Base-by-base conservation (phyloP, 2,888 invertebrate species). In the Gnatocerus cornutus region DNA sequence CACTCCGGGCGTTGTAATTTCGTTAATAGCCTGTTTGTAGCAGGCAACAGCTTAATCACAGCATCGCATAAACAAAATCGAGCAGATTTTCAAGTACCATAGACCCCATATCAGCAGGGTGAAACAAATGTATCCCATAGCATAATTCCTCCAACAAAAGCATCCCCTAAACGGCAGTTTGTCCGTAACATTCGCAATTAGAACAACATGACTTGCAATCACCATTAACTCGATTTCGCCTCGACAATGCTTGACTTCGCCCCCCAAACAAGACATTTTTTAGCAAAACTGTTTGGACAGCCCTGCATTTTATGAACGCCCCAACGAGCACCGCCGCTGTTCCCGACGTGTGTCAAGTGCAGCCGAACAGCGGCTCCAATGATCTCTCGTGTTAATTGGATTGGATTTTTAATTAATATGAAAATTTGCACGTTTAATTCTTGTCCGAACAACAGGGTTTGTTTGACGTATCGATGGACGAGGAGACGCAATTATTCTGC, bases 351-450 rank as follows among this genome's bases (percentile, higher is more conserved):
- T 82, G 84, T 84, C 84, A 84, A 83, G 84, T 84, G 83, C 84
- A 84, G 84, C 80, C 64, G 74, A 79, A 62, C 77, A 76, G 80
- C 82, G 79, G 78, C 79, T 77, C 80, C 80, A 80, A 81, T 81
- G 79, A 81, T 79, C 81, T 80, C 80, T 81, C 78, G 78, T 79
- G 80, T 81, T 84, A 85, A 85, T 85, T 85, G 85, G 84, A 85
- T 84, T 80, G 82, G 83, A 83, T 84, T 84, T 84, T 84, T 85
- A 85, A 85, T 85, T 85, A 85, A 85, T 84, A 84, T 83, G 83
- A 84, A 84, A 84, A 84, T 85, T 82, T 80, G 80, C 81, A 78
- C 80, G 77, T 80, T 81, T 80, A 79, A 79, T 78, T 69, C 52
- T 67, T 61, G 53, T 55, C 55, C 65, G 61, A 69, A 64, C 73